These are phyloP conservation scores for Drosophila kanapiae DNA, from an alignment of 1,140 invertebrate genomes.

Conservation along the genomic window DNA sequence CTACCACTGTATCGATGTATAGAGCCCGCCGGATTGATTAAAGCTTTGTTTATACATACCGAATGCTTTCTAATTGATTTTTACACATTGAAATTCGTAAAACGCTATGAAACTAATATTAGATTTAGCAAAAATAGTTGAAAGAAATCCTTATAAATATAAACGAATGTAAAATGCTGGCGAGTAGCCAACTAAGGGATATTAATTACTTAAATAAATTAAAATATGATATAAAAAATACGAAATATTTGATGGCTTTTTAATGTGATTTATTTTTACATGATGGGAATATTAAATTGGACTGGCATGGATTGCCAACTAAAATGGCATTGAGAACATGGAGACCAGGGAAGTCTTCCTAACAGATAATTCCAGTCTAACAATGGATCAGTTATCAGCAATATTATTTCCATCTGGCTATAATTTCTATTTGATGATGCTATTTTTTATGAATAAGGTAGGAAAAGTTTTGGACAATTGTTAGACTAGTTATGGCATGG, in stretches of 20 bases:
- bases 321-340: neutral
- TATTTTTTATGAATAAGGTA: too few species aligned
- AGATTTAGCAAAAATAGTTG: conserved; percentile 38
- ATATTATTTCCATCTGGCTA: too few species aligned
- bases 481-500: too few species aligned
- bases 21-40: neutral
- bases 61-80: conserved; percentile 74
- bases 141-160: conserved; percentile 30
- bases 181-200: conserved; percentile 45
- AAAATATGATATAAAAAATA: conserved; percentile 33
- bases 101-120: conserved; percentile 31
- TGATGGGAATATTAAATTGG: neutral
- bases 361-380: too few species aligned
- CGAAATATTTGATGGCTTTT: neutral
- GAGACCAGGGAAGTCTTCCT: neutral
- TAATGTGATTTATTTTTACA: neutral
- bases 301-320: neutral
- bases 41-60: conserved; percentile 45
- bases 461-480: too few species aligned
- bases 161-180: conserved; percentile 66
- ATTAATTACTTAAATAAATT: conserved; percentile 62
- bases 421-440: too few species aligned
- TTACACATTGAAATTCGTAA: conserved; percentile 59
- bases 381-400: too few species aligned
- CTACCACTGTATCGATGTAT: conserved; percentile 13